Evolutionary conservation across 2,888 invertebrate species (phyloP).

Genomic region (Drosophila quinaria): DNA sequence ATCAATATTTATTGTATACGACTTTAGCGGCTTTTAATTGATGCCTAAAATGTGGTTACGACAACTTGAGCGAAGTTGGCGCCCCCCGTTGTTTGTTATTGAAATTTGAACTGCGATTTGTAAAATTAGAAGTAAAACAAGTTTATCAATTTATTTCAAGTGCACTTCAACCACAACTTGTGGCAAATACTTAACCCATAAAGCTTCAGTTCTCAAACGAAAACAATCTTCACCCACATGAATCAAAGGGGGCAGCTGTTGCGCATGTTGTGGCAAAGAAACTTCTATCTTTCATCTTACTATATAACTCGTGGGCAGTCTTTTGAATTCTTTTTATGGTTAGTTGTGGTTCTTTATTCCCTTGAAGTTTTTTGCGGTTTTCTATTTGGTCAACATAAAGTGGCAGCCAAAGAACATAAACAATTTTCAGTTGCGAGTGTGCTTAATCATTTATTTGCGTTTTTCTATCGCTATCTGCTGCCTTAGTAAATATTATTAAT

Average conservation of each 20-base stretch:
- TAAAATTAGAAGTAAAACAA: constrained; percentile 63
- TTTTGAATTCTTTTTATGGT: constrained; percentile 59
- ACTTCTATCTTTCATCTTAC: constrained; percentile 23
- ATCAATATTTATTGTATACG: constrained; percentile 58
- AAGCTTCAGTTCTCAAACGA: constrained; percentile 22
- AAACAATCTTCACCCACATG: constrained; percentile 40
- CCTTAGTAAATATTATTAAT: constrained; percentile 60
- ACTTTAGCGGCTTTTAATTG: constrained; percentile 67
- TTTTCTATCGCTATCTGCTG: constrained; percentile 44
- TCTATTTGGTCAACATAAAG: constrained; percentile 26
- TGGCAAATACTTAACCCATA: constrained; percentile 41
- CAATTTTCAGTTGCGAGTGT: constrained; percentile 44
- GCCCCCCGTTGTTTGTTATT: constrained; percentile 48
- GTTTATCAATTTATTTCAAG: constrained; percentile 50
- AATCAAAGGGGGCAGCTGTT: constrained; percentile 44
- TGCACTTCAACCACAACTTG: constrained; percentile 18
- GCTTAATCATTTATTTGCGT: constrained; percentile 66
- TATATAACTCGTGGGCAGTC: constrained; percentile 46
- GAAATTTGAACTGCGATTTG: constrained; percentile 63
- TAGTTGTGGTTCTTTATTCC: constrained; percentile 26
- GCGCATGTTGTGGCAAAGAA: constrained; percentile 55
- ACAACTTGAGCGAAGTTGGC: constrained; percentile 50
- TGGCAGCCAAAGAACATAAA: constrained; percentile 14
- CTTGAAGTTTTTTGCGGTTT: constrained; percentile 31
- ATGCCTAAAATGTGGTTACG: constrained; percentile 76